Base-by-base conservation (phyloP, 1,140 invertebrate species). In the Wiebesia pumilae region DNA sequence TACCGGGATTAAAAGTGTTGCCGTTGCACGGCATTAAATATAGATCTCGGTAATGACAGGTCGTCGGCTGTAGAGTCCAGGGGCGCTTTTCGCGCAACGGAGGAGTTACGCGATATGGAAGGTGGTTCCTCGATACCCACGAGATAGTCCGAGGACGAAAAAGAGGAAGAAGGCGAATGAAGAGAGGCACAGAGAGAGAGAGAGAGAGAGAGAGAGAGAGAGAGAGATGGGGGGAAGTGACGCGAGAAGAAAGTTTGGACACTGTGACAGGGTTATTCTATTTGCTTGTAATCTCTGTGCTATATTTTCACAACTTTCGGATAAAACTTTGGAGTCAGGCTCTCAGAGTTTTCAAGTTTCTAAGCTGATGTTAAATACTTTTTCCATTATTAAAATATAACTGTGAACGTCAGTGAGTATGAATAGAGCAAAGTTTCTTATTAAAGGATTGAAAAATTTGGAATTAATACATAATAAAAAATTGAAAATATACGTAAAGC, bases 11-110 rank as follows among this genome's bases (percentile, higher is more conserved):
- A 89, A 90, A 89, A 90, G 88, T 84, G 84, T 81, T 80, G 87
- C 85, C 84, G 88, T 82, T 85, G 83, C 85, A 38, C 30, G 82
- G 88, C 87, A 90, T 90, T 90, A 90, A 91, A 90, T 89, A 91
- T 89, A 90, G 89, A 91, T 91, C 90, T 90, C 87, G 83, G 88
- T 92, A 91, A 91, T 90, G 90, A 92, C 90, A 90, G 90, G 89
- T 78, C 88, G 71, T 75, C 88, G 78, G 83, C 82, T 43, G 62
- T 78, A 85, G 86, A 85, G 78, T 84, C 83, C 82, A 35, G 79
- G 77, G 77, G 84, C 78, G 75, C 6, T 87, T 88, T 85, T 69
- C 86, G 83, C 58, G 24, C 83, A 19, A 71, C 77, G 16, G 78
- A 81, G 79, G 35, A 43, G 78, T 69, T 30, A 62, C 75, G 73